These are phyloP conservation scores for Trichoplax adhaerens DNA, from an alignment of 37 sponge, comb jelly and placozoan genomes.

Conservation along the genomic window DNA sequence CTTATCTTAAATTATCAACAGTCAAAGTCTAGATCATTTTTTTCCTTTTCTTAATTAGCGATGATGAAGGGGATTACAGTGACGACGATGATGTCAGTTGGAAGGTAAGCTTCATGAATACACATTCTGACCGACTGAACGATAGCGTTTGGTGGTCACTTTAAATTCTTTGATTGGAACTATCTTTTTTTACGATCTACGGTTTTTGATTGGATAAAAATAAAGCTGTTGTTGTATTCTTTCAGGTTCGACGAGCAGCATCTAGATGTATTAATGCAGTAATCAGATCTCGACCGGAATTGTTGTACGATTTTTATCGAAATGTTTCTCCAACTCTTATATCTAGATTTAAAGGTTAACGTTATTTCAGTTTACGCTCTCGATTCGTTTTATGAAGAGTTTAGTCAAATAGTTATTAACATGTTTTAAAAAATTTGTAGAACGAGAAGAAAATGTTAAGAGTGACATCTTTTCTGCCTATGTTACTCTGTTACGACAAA, in stretches of 20 bases:
- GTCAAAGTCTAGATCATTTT: background rate
- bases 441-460: slow-evolving; percentile 91
- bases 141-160: background rate
- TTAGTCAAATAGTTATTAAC: background rate
- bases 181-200: background rate
- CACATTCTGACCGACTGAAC: no score
- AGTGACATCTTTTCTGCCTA: slow-evolving; percentile 88
- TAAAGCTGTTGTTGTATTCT: background rate
- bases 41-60: slow-evolving; percentile 11
- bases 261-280: slow-evolving; percentile 65
- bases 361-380: no score
- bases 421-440: slow-evolving; percentile 18
- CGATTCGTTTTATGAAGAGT: background rate
- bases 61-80: slow-evolving; percentile 89
- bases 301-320: slow-evolving; percentile 59
- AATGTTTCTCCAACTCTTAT: slow-evolving; percentile 74
- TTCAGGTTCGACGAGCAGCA: background rate
- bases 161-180: background rate
- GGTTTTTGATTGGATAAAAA: background rate
- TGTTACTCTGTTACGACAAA: slow-evolving; percentile 45
- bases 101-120: slow-evolving; percentile 33
- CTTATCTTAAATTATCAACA: background rate
- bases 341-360: slow-evolving; percentile 76
- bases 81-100: slow-evolving; percentile 99
- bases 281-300: slow-evolving; percentile 63